These are phyloP conservation scores for Accipiter cooperii DNA, from an alignment of 2,113 vertebrate species.

Conservation along the genomic window DNA sequence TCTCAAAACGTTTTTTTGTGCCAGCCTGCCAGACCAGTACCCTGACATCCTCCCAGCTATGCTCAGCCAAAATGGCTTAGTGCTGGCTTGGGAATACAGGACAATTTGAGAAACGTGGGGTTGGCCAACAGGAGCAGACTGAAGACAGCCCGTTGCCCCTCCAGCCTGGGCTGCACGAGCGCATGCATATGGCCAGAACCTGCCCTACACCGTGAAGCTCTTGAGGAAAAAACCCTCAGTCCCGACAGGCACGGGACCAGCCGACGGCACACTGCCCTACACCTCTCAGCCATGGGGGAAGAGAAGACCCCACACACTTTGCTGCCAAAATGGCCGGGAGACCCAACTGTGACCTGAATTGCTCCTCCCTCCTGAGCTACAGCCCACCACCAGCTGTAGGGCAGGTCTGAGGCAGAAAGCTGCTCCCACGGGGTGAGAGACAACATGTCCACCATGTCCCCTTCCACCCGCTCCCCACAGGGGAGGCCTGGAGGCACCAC, in stretches of 20 bases:
- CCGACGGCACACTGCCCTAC: fast-evolving
- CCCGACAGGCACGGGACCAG: fast-evolving
- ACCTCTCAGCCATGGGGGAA: fast-evolving
- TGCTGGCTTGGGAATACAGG: background rate
- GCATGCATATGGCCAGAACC: background rate
- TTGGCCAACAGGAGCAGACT: background rate
- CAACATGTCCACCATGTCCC: fast-evolving
- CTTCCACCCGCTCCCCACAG: background rate
- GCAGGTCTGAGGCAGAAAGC: background rate
- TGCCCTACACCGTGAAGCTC: no score
- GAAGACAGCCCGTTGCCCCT: background rate
- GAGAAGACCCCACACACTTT: background rate
- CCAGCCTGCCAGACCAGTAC: background rate
- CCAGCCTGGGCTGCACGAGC: background rate
- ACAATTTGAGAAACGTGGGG: background rate
- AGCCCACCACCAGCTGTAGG: background rate
- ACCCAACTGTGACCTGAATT: background rate
- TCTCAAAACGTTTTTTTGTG: background rate
- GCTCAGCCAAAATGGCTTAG: background rate
- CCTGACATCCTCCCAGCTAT: background rate
- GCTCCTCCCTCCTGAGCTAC: background rate
- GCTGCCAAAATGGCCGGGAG: background rate
- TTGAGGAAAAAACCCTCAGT: background rate
- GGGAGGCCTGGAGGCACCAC: background rate
- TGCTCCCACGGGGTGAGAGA: background rate